phyloP scores from a whole-genome alignment of 2,888 invertebrate species.

The Buathra laborator region DNA sequence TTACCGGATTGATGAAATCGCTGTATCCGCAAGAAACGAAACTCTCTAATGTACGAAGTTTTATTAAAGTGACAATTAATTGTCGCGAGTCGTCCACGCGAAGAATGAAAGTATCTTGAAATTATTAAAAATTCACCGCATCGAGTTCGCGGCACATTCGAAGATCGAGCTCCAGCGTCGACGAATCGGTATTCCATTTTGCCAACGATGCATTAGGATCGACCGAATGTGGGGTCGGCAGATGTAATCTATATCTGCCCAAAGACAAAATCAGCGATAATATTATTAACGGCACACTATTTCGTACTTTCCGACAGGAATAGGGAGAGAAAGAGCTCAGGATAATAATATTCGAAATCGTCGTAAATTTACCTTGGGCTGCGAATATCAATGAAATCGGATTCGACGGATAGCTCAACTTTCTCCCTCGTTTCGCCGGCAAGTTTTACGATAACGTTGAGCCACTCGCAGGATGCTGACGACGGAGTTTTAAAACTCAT shows the following conservation, averaged over 20 bases:
- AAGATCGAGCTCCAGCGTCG: slow-evolving; percentile 90
- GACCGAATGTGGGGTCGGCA: slow-evolving; percentile 93
- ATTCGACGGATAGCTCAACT: slow-evolving; percentile 89
- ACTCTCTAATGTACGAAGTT: neutral
- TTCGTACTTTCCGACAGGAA: neutral
- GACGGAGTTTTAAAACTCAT: slow-evolving; percentile 93
- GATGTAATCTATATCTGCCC: slow-evolving; percentile 89
- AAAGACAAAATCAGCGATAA: slow-evolving; percentile 35
- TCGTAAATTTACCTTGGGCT: slow-evolving; percentile 77
- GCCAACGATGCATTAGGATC: slow-evolving; percentile 94
- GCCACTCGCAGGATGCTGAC: slow-evolving; percentile 94
- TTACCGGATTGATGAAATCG: neutral
- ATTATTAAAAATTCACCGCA: slow-evolving; percentile 92
- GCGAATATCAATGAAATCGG: slow-evolving; percentile 83
- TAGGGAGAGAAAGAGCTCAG: too few relatives aligned
- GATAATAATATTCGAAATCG: slow-evolving; percentile 42
- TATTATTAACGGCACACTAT: slow-evolving; percentile 5
- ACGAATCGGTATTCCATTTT: slow-evolving; percentile 90
- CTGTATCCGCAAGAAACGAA: neutral
- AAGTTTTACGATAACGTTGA: slow-evolving; percentile 92
- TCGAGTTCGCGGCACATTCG: slow-evolving; percentile 93
- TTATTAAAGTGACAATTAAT: neutral
- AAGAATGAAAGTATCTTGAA: neutral
- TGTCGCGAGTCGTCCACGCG: neutral
- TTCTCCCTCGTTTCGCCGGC: slow-evolving; percentile 92